Evolutionary conservation across 2,113 vertebrate species (phyloP), one percentile per base, ranked within the genome.

Genomic region (Malurus elegans): DNA sequence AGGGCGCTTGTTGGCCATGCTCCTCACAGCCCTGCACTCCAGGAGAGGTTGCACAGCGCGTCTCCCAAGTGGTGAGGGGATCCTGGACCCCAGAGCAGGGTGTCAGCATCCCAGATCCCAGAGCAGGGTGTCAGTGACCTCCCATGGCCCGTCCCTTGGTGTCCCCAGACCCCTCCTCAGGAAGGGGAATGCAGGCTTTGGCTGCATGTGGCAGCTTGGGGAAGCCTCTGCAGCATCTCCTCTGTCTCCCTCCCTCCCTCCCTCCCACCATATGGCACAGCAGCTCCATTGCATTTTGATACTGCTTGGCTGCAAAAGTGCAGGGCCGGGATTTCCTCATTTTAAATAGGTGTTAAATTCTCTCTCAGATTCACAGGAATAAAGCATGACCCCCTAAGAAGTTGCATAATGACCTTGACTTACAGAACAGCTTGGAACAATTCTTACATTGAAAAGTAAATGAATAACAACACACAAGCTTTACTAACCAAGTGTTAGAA

Each of bases 401-500:
- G 91, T 44, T 73, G 76, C 26, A 50, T 82, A 93, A 91, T 87
- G 83, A 91, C 71, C 75, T 38, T 51, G 38, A 74, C 62, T 95
- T 90, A 82, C 17, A 90, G 91, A 96, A 96, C 95, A 93, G 88
- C 87, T 93, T 94, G 93, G 96, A 95, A 96, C 82, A 93, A 97
- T 95, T 97, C 91, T 66, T 95, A 70, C 72, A 75, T 94, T 93
- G 85, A 93, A 60, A 93, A 78, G 45, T 79, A 88, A 93, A 94
- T 85, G 51, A 90, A 91, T 88, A 86, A 92, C 85, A 92, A 93
- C 87, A 90, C 54, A 79, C 92, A 85, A 93, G 79, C 78, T 87
- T 96, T 67, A 90, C 93, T 80, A 84, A 95, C 69, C 87, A 66
- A 92, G 86, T 70, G 51, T 79, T 93, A 81, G 76, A 91, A 86